Conservation (phyloP, 2,113 vertebrate species). For the Dipodomys merriami region DNA sequence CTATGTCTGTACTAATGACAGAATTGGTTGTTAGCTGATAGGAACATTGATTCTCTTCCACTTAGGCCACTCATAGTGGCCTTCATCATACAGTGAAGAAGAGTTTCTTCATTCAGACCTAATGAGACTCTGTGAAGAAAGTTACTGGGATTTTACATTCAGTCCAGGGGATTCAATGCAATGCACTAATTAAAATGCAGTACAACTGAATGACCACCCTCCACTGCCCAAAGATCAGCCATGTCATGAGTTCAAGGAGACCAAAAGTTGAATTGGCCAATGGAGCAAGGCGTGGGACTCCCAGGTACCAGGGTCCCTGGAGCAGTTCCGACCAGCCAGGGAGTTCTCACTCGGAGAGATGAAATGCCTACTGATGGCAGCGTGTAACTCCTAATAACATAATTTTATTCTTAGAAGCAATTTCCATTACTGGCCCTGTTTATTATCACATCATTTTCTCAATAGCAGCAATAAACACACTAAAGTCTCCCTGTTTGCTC, state of each 20-base stretch:
- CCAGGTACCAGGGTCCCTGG: neutral
- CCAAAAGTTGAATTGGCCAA: constrained; percentile 51
- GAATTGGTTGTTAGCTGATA: neutral
- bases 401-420: constrained; percentile 77
- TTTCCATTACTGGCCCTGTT: constrained; percentile 76
- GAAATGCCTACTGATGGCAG: constrained; percentile 20
- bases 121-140: constrained; percentile 7
- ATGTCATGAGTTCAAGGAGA: constrained; percentile 66
- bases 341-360: constrained; percentile 30
- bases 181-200: constrained; percentile 13
- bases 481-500: constrained; percentile 69
- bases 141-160: neutral
- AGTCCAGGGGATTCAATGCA: neutral
- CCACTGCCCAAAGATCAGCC: constrained; percentile 35
- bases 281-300: neutral
- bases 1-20: neutral
- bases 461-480: constrained; percentile 76
- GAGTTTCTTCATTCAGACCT: constrained; percentile 27
- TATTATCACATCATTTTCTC: constrained; percentile 81
- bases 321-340: neutral
- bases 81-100: neutral
- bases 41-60: neutral
- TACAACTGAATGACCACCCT: neutral
- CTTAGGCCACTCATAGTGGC: neutral
- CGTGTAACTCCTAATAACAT: constrained; percentile 67